phyloP scores from a whole-genome alignment of 1,140 invertebrate species.

The Drosophila guanche region DNA sequence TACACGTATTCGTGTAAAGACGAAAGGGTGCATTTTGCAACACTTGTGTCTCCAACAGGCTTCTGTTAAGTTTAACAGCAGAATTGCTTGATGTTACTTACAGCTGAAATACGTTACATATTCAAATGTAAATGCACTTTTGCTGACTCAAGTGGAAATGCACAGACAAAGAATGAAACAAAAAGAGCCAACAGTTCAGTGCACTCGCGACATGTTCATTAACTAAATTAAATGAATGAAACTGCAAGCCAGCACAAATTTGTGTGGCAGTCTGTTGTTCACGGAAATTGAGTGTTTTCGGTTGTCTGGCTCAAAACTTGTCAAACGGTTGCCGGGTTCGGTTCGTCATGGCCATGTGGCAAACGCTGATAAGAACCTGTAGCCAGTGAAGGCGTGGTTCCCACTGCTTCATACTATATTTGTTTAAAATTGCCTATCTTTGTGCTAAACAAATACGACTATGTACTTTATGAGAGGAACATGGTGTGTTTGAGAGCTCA shows the following conservation, averaged over 20 bases:
- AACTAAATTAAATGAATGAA: constrained; percentile 52
- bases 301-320: no score
- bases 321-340: no score
- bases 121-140: constrained; percentile 13
- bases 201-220: constrained; percentile 37
- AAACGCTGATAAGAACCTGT: no score
- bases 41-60: neutral
- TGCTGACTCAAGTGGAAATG: constrained; percentile 34
- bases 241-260: constrained; percentile 35
- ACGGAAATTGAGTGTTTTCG: constrained; percentile 4
- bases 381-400: no score
- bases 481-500: neutral
- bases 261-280: no score
- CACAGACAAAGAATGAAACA: constrained; percentile 23
- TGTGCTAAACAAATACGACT: constrained; percentile 4
- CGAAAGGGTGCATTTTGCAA: neutral
- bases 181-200: constrained; percentile 33
- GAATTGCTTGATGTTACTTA: neutral
- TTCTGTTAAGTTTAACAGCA: neutral
- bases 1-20: no score
- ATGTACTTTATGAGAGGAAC: constrained; percentile 3
- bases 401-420: neutral
- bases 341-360: no score
- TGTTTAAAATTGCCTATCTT: constrained; percentile 7
- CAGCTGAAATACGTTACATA: constrained; percentile 4